Evolutionary conservation across 2,797 vertebrate species (phyloP).

Genomic region (Oreochromis mossambicus): DNA sequence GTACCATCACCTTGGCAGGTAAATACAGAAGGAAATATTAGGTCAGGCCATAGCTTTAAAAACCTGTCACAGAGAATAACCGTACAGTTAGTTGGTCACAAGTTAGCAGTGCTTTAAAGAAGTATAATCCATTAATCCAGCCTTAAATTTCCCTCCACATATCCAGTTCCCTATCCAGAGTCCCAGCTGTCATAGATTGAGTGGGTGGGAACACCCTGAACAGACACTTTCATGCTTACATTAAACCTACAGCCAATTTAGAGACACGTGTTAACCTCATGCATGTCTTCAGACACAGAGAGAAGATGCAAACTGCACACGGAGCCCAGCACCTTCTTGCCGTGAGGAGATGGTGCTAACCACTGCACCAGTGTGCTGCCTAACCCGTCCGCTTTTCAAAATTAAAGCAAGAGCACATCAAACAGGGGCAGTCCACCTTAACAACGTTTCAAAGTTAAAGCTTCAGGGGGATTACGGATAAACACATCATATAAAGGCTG

Average conservation of each 20-base stretch:
- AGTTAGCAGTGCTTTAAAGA: not conserved
- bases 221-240: not conserved
- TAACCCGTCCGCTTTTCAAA: not conserved
- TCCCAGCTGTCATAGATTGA: not conserved
- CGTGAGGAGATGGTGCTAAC: not conserved
- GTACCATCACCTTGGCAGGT: not conserved
- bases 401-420: not conserved
- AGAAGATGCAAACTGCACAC: not conserved
- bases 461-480: not conserved
- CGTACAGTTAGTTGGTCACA: not conserved
- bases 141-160: not conserved
- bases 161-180: not conserved
- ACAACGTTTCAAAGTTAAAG: not conserved
- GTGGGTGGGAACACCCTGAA: not conserved
- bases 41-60: not conserved
- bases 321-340: accelerated
- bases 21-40: not conserved
- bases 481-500: not conserved
- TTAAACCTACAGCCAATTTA: not conserved
- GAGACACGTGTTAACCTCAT: not conserved
- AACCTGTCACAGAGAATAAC: not conserved
- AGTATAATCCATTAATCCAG: accelerated
- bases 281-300: accelerated
- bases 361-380: accelerated
- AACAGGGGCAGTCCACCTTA: not conserved